Percentiles rank a stretch among this genome's conserved stretches.
Evolutionary conservation across 2,797 vertebrate species (phyloP).

Genomic region (Notamacropus eugenii): DNA sequence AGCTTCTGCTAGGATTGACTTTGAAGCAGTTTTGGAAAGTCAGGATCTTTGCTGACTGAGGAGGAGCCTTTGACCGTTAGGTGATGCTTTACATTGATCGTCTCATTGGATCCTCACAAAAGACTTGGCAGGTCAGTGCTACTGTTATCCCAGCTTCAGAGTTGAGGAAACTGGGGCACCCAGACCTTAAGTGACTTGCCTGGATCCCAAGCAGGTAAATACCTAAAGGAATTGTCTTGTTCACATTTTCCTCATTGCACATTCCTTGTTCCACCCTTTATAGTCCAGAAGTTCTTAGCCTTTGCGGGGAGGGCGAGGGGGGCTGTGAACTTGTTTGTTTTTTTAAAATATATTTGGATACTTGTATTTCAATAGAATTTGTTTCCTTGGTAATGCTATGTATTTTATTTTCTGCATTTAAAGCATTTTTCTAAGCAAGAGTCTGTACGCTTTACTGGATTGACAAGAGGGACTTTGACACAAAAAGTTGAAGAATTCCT

Average conservation of each 20-base stretch:
- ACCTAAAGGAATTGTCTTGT: not conserved
- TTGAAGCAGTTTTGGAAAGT: not conserved
- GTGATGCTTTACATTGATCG: not conserved
- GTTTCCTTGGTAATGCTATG: not conserved
- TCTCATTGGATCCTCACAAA: not conserved
- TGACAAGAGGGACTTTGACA: not conserved
- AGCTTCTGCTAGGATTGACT: not conserved
- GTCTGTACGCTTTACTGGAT: not conserved
- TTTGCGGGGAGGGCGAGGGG: too few species aligned
- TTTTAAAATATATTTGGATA: not conserved
- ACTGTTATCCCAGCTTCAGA: not conserved
- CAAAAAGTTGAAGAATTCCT: not conserved
- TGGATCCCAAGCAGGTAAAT: too few species aligned
- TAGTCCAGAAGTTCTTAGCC: not conserved
- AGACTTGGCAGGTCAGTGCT: not conserved
- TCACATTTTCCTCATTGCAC: not conserved
- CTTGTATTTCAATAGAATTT: not conserved
- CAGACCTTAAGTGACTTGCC: not conserved
- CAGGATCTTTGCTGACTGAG: not conserved
- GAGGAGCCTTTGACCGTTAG: not conserved
- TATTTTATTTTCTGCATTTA: not conserved
- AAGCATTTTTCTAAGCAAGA: not conserved
- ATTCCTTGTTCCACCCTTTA: not conserved
- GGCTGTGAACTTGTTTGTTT: too few species aligned
- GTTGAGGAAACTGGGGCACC: too few species aligned